phyloP scores from a whole-genome alignment of 2,888 invertebrate genomes.

The Meta bourneti region DNA sequence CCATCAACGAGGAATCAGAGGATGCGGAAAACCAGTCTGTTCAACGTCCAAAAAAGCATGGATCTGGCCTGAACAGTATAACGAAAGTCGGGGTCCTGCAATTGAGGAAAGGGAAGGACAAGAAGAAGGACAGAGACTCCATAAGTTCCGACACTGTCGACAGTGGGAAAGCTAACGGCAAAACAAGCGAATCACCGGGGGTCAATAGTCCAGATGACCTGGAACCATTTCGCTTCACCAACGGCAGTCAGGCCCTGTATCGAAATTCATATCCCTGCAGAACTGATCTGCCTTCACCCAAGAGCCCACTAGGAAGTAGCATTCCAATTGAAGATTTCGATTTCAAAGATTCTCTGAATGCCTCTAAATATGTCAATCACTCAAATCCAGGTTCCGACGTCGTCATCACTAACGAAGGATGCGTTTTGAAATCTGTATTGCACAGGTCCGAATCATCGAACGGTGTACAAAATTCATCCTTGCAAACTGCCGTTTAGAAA shows the following conservation, averaged over 20 bases:
- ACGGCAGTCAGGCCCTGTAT: constrained; percentile 26
- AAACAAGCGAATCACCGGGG: neutral
- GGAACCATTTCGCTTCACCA: constrained; percentile 32
- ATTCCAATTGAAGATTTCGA: constrained; percentile 61
- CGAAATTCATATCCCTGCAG: constrained; percentile 67
- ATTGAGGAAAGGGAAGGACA: constrained; percentile 65
- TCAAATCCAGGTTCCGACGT: constrained; percentile 56
- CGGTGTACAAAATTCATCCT: constrained; percentile 68
- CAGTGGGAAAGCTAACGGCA: constrained; percentile 52
- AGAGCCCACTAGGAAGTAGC: constrained; percentile 58
- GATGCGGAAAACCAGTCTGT: constrained; percentile 31
- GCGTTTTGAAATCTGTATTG: constrained; percentile 59
- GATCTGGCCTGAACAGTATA: constrained; percentile 15
- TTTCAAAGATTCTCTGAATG: constrained; percentile 47
- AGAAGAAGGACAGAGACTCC: constrained; percentile 63
- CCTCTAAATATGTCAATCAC: constrained; percentile 67
- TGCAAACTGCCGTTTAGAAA: constrained; percentile 70
- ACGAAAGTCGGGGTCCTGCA: constrained; percentile 71
- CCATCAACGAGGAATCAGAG: constrained; percentile 71
- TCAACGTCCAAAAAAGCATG: constrained; percentile 37
- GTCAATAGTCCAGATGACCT: constrained; percentile 26
- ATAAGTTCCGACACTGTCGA: constrained; percentile 32
- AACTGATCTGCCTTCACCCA: constrained; percentile 56
- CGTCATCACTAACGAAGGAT: constrained; percentile 66
- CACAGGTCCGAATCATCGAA: constrained; percentile 69